Evolutionary conservation across 2,888 invertebrate species (phyloP).

Genomic region (Sarcophaga carnaria): DNA sequence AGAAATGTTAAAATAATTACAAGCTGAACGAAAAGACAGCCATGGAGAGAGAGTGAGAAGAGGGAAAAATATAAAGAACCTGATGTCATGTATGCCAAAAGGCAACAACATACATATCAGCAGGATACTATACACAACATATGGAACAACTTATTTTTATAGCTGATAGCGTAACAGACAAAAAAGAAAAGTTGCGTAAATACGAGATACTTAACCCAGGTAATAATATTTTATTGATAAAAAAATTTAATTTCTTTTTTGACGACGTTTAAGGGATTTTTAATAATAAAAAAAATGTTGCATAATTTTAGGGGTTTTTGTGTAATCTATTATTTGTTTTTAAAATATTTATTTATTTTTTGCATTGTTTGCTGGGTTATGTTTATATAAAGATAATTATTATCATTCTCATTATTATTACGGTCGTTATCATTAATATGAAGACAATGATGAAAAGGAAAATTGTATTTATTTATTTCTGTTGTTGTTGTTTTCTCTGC

Average conservation of each 20-base stretch:
- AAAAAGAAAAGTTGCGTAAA: neutral
- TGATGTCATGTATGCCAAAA: constrained; percentile 57
- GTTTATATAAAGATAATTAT: constrained; percentile 21
- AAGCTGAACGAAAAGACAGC: constrained; percentile 23
- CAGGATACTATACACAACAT: constrained; percentile 48
- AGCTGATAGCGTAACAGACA: neutral
- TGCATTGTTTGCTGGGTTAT: neutral
- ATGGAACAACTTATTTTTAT: constrained; percentile 44
- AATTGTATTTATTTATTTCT: constrained; percentile 44
- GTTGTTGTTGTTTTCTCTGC: neutral
- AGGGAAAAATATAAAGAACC: constrained; percentile 43
- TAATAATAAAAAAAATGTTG: too few species aligned
- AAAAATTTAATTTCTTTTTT: too few species aligned
- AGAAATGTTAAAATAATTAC: constrained; percentile 55
- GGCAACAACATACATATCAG: constrained; percentile 53
- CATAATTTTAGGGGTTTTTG: neutral
- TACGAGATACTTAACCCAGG: neutral
- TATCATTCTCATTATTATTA: constrained; percentile 4
- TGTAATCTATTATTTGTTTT: neutral
- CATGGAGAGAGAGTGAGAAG: neutral
- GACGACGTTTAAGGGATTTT: too few species aligned
- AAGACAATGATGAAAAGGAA: constrained; percentile 60
- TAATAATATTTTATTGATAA: neutral
- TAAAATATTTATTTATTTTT: too few species aligned
- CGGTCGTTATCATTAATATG: constrained; percentile 44